Percentiles rank a stretch among this genome's conserved stretches.
Evolutionary conservation across 2,797 vertebrate genomes (phyloP).

Genomic region (Percopsis omiscomaycus): DNA sequence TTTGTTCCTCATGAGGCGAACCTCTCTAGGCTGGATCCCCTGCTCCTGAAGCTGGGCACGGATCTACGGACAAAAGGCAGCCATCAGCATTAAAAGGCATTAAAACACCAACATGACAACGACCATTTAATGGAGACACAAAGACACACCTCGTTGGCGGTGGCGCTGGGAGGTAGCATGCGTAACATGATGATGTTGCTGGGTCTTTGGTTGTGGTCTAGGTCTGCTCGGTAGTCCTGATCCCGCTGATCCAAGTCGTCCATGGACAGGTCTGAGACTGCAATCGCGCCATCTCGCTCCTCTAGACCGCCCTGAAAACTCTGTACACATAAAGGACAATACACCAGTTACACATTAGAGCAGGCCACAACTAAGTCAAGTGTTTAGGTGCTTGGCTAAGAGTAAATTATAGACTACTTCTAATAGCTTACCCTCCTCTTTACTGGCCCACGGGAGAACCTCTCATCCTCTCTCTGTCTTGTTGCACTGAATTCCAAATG

Average conservation of each 20-base stretch:
- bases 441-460: conserved; percentile 53
- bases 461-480: conserved; percentile 66
- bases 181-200: conserved; percentile 95
- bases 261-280: conserved; percentile 51
- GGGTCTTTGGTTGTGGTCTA: conserved; percentile 82
- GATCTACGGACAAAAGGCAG: conserved; percentile 71
- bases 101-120: background rate
- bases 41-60: conserved; percentile 86
- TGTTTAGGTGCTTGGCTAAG: background rate
- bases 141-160: conserved; percentile 82
- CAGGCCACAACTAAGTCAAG: background rate
- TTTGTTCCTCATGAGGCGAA: conserved; percentile 92
- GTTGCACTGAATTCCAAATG: conserved; percentile 56
- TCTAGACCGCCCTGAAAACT: conserved; percentile 55
- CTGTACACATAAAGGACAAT: conserved; percentile 42
- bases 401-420: background rate
- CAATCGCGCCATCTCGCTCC: conserved; percentile 47
- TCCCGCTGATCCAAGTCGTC: conserved; percentile 84
- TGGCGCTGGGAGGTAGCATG: conserved; percentile 88
- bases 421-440: conserved; percentile 68
- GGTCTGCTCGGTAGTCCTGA: conserved; percentile 88
- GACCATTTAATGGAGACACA: background rate
- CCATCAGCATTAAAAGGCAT: conserved; percentile 7
- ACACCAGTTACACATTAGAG: conserved; percentile 6
- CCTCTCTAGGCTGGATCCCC: conserved; percentile 86